Conservation (phyloP, 2,797 vertebrate genomes). For the Galagoides demidoff region DNA sequence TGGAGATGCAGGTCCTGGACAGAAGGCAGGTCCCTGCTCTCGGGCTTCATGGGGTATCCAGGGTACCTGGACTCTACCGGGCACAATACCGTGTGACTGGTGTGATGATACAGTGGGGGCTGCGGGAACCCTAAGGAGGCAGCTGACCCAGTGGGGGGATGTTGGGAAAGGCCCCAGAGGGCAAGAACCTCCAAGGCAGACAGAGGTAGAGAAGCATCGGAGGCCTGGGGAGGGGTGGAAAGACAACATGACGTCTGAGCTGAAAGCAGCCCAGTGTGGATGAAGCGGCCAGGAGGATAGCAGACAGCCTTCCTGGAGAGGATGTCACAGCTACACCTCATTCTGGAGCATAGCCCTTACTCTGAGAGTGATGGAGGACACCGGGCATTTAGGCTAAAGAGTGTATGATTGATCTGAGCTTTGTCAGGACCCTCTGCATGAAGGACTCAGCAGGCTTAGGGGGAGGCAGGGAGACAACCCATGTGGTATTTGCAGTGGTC, state of each 20-base stretch:
- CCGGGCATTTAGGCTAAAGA: background rate
- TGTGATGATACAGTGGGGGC: background rate
- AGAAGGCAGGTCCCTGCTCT: background rate
- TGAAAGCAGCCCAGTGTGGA: background rate
- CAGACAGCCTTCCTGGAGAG: background rate
- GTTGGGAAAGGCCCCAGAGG: background rate
- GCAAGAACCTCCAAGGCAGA: background rate
- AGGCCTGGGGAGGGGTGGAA: background rate
- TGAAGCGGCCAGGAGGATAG: background rate
- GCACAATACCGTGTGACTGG: background rate
- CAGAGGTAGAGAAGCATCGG: fast-evolving
- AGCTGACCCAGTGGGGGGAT: background rate
- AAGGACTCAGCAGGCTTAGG: background rate
- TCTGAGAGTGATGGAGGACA: background rate
- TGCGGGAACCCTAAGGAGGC: background rate
- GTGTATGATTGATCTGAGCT: background rate
- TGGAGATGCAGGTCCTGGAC: background rate
- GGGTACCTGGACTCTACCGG: background rate
- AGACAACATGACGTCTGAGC: background rate
- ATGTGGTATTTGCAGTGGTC: background rate
- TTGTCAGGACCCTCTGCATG: background rate
- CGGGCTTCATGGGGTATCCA: background rate
- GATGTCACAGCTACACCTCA: fast-evolving
- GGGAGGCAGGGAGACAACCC: no score
- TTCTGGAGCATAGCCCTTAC: background rate